These are phyloP conservation scores for Lamproptera curius DNA, from an alignment of 2,888 invertebrate genomes.

Conservation along the genomic window DNA sequence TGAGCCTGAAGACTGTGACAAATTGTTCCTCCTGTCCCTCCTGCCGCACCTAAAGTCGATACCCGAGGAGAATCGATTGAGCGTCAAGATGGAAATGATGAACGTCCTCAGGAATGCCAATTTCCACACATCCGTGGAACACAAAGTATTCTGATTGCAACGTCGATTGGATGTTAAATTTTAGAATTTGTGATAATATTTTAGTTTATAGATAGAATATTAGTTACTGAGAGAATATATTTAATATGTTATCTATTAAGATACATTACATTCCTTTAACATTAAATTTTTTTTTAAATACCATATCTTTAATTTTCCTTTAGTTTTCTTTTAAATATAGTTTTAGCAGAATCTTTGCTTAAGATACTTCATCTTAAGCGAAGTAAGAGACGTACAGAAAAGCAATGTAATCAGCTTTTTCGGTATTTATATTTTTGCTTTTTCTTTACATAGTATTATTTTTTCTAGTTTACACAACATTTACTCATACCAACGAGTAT, in stretches of 20 bases:
- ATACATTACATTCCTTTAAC: conserved; percentile 11
- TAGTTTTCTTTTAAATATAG: no score
- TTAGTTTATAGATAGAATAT: neutral
- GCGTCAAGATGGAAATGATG: conserved; percentile 67
- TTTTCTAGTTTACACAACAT: no score
- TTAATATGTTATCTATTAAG: conserved; percentile 8
- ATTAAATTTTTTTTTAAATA: no score
- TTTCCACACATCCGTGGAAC: conserved; percentile 39
- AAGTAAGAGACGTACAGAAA: no score
- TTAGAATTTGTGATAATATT: conserved; percentile 11
- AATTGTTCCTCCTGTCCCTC: conserved; percentile 60
- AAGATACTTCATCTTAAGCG: no score
- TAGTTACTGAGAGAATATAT: conserved; percentile 2
- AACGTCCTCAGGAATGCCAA: conserved; percentile 61
- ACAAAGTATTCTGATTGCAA: conserved; percentile 33
- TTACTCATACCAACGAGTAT: no score
- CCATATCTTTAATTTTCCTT: no score
- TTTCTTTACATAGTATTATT: no score
- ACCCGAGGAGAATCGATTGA: conserved; percentile 55
- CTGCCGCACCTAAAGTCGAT: conserved; percentile 62
- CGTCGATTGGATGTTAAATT: neutral
- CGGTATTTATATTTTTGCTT: no score
- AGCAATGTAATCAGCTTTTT: no score
- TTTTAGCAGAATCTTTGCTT: no score
- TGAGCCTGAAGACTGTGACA: conserved; percentile 58